Evolutionary conservation across 2,888 invertebrate species (phyloP), one percentile per base, ranked within the genome.

Genomic region (Rhagonycha lutea): DNA sequence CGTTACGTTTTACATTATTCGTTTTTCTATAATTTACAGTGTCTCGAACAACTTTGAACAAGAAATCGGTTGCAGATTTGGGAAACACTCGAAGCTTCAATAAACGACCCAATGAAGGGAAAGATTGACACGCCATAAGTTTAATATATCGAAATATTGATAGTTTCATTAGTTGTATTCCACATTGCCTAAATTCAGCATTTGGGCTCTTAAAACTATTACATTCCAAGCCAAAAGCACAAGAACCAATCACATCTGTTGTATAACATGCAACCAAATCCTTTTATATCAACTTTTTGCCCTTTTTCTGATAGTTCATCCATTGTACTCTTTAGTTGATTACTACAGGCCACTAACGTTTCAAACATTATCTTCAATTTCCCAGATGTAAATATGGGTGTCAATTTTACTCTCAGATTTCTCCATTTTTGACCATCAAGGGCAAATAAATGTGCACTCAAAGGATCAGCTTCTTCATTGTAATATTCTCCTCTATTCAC

Each of bases 221-320:
- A 78, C 89, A 89, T 77, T 91, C 90, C 9, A 92, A 87, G 14
- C 92, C 92, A 81, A 92, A 92, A 14, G 90, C 91, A 72, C 90
- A 89, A 61, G 89, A 89, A 0, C 89, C 90, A 24, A 92, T 90
- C 4, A 91, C 89, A 81, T 91, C 91, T 86, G 90, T 90, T 0
- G 90, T 88, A 80, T 89, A 91, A 77, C 89, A 88, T 4, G 89
- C 90, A 77, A 89, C 88, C 69, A 90, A 86, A 29, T 90, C 89
- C 3, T n/a, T 89, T 83, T 2, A 79, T 73, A 18, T 82, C 79
- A 2, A 79, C 23, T 12, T 73, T 8, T 63, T 77, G 68, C 2
- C 75, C 63, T 63, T 67, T 62, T 24, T 65, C 67, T 8, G 23
- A 5, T 1, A 70, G 24, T 2, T 77, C 61, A 0, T 28, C 10